These are phyloP conservation scores for Diplodus sargus DNA, from an alignment of 2,797 vertebrate species.

Conservation along the genomic window DNA sequence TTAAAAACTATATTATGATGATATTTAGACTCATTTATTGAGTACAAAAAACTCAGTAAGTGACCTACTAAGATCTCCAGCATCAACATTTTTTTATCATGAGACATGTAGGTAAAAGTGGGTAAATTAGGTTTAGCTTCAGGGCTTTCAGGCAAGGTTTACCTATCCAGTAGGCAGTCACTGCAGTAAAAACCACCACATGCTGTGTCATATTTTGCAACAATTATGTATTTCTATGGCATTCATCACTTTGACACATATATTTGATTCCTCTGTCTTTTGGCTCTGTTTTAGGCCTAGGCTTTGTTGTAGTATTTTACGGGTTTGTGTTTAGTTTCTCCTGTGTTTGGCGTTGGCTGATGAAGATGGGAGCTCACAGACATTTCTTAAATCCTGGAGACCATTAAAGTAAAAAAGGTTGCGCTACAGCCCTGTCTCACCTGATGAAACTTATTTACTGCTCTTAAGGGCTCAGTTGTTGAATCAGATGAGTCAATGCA, in stretches of 20 bases:
- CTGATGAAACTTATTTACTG: constrained; percentile 43
- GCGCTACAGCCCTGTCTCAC: constrained; percentile 4
- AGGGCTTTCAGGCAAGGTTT: background rate
- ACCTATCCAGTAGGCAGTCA: background rate
- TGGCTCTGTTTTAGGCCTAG: background rate
- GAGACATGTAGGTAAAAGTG: background rate
- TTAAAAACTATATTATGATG: background rate
- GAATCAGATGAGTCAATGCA: constrained; percentile 42
- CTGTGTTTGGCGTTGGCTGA: background rate
- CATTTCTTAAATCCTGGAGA: constrained; percentile 20
- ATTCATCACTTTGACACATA: background rate
- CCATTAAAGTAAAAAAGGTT: constrained; percentile 2
- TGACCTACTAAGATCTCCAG: too few relatives aligned
- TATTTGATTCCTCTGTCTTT: background rate
- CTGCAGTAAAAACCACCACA: background rate
- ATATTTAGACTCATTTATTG: background rate
- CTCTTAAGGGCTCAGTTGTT: constrained; percentile 36
- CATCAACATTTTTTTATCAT: background rate
- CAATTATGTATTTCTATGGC: background rate
- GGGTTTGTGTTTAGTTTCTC: background rate
- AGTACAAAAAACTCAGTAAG: too few relatives aligned
- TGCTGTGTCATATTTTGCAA: background rate
- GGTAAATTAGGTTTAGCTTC: background rate
- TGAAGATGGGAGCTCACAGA: background rate
- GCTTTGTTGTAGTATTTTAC: background rate